Base-by-base conservation (phyloP, 2,797 vertebrate species). In the Vipera latastei region DNA sequence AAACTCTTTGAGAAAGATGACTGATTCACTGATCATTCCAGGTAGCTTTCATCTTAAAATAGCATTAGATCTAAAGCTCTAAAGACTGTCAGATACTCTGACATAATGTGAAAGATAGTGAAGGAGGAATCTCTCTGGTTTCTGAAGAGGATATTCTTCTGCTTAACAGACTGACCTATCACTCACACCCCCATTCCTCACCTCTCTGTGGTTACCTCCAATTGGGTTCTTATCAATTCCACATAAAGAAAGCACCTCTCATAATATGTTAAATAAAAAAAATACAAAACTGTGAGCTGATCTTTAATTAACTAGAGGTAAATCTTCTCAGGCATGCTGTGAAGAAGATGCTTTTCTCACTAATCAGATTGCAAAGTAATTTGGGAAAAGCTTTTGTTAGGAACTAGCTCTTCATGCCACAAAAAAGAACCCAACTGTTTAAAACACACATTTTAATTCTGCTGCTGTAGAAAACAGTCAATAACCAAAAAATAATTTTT, bases 41-140 rank as follows among this genome's bases (percentile, higher is more conserved):
- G 65, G 87, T 94, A 94, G 4, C 28, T 95, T 96, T 95, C 89
- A 90, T 95, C 90, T 93, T 94, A 92, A 95, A 95, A 91, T 73
- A 92, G 60, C 26, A 91, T 94, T 38, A 92, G 22, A 90, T 92
- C 89, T 92, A 90, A 92, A 48, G 65, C 55, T 94, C 93, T 18
- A 92, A 93, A 95, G 91, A 86, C 85, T 88, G 32, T 92, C 91
- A 94, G 90, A 61, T 94, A 51, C 65, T 90, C 93, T 87, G 28
- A 94, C 91, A 57, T 89, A 90, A 88, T 93, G 55, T 93, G 59
- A 93, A 94, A 59, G 20, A 61, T 53, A 90, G 88, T 92, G 91
- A 95, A 95, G 91, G 57, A 92, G 53, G 4, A 94, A 95, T 94
- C 61, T 7, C 93, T 32, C 92, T 94, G 86, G 0, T 89, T 94